Evolutionary conservation across 2,113 vertebrate genomes (phyloP).

Genomic region (Macaca nemestrina): DNA sequence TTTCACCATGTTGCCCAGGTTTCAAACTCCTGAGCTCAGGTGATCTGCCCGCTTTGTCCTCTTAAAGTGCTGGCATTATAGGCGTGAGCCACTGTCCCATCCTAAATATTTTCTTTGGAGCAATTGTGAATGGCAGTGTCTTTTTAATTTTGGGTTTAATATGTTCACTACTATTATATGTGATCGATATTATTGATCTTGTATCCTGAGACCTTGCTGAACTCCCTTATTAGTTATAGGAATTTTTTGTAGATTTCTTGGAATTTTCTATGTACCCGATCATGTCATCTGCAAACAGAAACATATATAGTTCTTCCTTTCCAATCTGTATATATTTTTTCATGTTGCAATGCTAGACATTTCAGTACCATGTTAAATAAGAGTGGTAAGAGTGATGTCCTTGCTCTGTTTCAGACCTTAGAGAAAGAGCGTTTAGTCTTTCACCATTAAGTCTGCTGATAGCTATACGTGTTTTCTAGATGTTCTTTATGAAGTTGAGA

Average conservation of each 20-base stretch:
- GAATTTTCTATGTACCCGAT: not conserved
- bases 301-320: not conserved
- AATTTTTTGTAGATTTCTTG: not conserved
- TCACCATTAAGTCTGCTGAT: not conserved
- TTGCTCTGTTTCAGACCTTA: not conserved
- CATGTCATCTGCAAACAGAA: not conserved
- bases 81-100: too few relatives aligned
- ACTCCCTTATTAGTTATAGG: not conserved
- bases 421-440: not conserved
- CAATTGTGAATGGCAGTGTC: not conserved
- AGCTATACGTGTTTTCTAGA: not conserved
- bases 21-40: too few relatives aligned
- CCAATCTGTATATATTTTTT: not conserved
- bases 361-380: not conserved
- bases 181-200: not conserved
- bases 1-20: too few relatives aligned
- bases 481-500: not conserved
- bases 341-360: not conserved
- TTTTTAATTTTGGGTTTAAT: not conserved
- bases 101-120: not conserved
- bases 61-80: too few relatives aligned
- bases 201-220: not conserved
- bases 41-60: too few relatives aligned
- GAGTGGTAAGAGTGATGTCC: not conserved
- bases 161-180: not conserved